phyloP scores from a whole-genome alignment of 2,888 invertebrate genomes.

The Nymphalis c-album region DNA sequence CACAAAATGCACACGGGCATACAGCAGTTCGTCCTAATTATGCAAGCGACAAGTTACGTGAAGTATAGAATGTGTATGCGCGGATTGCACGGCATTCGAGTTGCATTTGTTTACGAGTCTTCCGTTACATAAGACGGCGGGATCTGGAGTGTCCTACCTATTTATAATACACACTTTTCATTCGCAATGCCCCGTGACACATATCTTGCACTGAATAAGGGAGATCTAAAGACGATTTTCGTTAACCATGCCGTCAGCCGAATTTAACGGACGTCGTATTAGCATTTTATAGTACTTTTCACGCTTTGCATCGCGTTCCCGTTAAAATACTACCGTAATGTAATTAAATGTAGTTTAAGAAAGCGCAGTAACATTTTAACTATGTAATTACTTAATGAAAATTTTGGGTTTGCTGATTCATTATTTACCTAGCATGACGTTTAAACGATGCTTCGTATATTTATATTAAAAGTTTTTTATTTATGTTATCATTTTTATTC shows the following conservation, averaged over 20 bases:
- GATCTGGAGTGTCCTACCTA: slow-evolving; percentile 58
- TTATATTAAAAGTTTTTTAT: too few species aligned
- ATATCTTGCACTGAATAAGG: slow-evolving; percentile 68
- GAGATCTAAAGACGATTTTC: slow-evolving; percentile 60
- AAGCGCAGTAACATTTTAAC: slow-evolving; percentile 13
- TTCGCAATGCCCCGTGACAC: slow-evolving; percentile 66
- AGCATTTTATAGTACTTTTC: slow-evolving; percentile 43
- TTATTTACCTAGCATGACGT: not conserved
- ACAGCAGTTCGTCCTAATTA: slow-evolving; percentile 42
- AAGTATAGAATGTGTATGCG: slow-evolving; percentile 51
- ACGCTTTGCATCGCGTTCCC: slow-evolving; percentile 35
- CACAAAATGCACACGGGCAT: slow-evolving; percentile 5
- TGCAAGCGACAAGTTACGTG: slow-evolving; percentile 48
- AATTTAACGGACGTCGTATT: slow-evolving; percentile 42
- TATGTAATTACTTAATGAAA: slow-evolving; percentile 10
- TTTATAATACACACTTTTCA: slow-evolving; percentile 75
- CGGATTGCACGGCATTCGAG: slow-evolving; percentile 48
- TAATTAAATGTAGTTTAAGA: slow-evolving; percentile 27
- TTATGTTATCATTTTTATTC: too few species aligned
- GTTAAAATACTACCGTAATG: slow-evolving; percentile 37
- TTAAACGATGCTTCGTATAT: too few species aligned
- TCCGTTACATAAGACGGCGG: slow-evolving; percentile 69
- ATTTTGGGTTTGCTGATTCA: not conserved
- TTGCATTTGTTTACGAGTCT: slow-evolving; percentile 69
- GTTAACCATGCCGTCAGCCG: slow-evolving; percentile 42